Percentiles rank a stretch among this genome's conserved stretches.
These are phyloP conservation scores for Limenitis camilla DNA, from an alignment of 2,888 invertebrate genomes.

Conservation along the genomic window DNA sequence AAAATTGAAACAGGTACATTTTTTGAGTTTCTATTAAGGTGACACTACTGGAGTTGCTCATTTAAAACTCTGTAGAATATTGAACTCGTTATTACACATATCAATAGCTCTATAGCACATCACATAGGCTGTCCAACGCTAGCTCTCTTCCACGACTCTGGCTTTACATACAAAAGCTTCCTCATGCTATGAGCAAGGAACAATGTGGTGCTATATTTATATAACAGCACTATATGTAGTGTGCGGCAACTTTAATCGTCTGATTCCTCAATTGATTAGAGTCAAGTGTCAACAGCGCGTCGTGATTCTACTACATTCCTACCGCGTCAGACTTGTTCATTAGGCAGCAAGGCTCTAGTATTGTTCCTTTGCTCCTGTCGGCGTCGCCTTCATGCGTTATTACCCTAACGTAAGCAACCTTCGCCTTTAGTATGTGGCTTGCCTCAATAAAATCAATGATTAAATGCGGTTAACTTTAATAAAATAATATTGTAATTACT, in stretches of 20 bases:
- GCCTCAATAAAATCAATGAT: constrained; percentile 19
- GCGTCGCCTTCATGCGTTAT: constrained; percentile 20
- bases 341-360: constrained; percentile 9
- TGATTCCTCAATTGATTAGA: constrained; percentile 12
- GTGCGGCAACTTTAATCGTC: neutral
- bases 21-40: too few species aligned
- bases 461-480: constrained; percentile 10
- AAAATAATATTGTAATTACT: constrained; percentile 2
- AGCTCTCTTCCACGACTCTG: too few species aligned
- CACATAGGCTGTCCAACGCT: too few species aligned
- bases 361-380: constrained; percentile 15
- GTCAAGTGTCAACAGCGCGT: constrained; percentile 3
- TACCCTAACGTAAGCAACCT: constrained; percentile 37
- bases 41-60: too few species aligned
- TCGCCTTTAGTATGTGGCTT: constrained; percentile 29
- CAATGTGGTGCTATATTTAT: too few species aligned
- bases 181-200: too few species aligned
- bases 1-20: too few species aligned
- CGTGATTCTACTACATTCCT: constrained; percentile 18
- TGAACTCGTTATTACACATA: too few species aligned
- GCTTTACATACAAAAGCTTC: too few species aligned
- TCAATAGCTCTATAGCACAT: too few species aligned
- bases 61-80: too few species aligned
- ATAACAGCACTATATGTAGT: too few species aligned
- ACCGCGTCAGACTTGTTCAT: constrained; percentile 8